Evolutionary conservation across 2,888 invertebrate genomes (phyloP), one percentile per base, ranked within the genome.

Genomic region (Coelopa pilipes): DNA sequence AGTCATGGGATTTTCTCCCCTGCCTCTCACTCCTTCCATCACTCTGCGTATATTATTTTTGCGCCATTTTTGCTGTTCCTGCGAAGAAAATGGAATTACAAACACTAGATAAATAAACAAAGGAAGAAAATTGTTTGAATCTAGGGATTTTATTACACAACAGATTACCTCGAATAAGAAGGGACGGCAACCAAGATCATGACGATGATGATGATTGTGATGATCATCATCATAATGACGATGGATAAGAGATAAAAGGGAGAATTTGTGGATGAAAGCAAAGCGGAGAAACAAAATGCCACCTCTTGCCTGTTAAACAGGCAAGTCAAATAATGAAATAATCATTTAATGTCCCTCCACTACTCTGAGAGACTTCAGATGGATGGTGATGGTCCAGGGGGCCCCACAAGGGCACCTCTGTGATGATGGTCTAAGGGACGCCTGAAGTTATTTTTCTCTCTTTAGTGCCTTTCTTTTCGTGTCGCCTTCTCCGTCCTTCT

Each of bases 61-160:
- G 4, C 7, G 34, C 34, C 7, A 4, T 34, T 34, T 34, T 34
- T 34, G 34, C 34, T 34, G 34, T 34, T 34, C 34, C 15, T 62
- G 13, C 62, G 7, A 45, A 24, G 15, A 60, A 24, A 60, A 13
- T 1, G 15, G 24, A 15, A 34, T 57, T 60, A 62, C 62, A 24
- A 24, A 62, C 24, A n/a, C 62, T 62, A 62, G 62, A 62, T 62
- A 62, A 62, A 62, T 62, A 62, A 62, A 62, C 62, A 62, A 62
- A 15, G 45, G 62, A 45, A 34, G 62, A 10, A n/a, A 62, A 34
- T 34, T 62, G 62, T 62, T 15, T 62, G 45, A 24, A 62, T 34
- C 57, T 34, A 15, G 62, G 62, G 62, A 62, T 62, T 62, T 45
- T 24, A 60, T 34, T 34, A 62, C n/a, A 62, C n/a, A 45, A 62